phyloP scores from a whole-genome alignment of 2,113 vertebrate genomes.

The Circaetus gallicus region DNA sequence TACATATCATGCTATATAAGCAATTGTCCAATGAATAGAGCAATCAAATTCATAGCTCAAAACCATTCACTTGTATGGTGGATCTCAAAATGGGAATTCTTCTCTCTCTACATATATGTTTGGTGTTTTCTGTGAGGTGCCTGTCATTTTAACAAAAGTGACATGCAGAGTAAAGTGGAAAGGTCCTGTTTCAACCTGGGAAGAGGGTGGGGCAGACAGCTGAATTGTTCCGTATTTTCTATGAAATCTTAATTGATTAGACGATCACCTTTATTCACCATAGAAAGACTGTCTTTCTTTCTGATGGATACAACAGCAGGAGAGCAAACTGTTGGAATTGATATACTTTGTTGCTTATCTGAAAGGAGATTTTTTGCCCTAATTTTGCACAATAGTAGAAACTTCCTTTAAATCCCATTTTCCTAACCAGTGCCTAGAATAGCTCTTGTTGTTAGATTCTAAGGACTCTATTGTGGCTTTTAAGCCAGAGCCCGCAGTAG shows the following conservation, averaged over 20 bases:
- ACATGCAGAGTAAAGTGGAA: constrained; percentile 64
- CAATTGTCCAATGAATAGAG: background rate
- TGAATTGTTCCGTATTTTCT: constrained; percentile 67
- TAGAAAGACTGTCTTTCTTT: constrained; percentile 65
- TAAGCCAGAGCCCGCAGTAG: constrained; percentile 64
- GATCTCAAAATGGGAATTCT: constrained; percentile 46
- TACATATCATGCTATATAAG: background rate
- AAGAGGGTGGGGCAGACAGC: constrained; percentile 65
- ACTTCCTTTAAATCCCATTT: constrained; percentile 73
- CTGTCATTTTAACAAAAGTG: constrained; percentile 68
- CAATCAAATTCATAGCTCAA: constrained; percentile 26
- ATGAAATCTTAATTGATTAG: constrained; percentile 73
- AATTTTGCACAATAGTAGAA: constrained; percentile 71
- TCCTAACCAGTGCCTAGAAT: constrained; percentile 67
- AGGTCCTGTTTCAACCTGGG: constrained; percentile 61
- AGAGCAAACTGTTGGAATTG: constrained; percentile 72
- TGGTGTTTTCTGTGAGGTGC: constrained; percentile 54
- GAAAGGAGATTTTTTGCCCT: constrained; percentile 73
- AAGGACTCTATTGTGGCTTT: constrained; percentile 72
- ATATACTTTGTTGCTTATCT: constrained; percentile 71
- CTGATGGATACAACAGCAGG: constrained; percentile 68
- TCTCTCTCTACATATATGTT: constrained; percentile 39
- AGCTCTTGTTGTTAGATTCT: constrained; percentile 67
- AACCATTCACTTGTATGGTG: constrained; percentile 20
- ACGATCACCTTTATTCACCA: constrained; percentile 67